Percentiles rank a stretch among this genome's conserved stretches.
phyloP scores from a whole-genome alignment of 2,797 vertebrate species.

The Parotocinclus haroldoi region DNA sequence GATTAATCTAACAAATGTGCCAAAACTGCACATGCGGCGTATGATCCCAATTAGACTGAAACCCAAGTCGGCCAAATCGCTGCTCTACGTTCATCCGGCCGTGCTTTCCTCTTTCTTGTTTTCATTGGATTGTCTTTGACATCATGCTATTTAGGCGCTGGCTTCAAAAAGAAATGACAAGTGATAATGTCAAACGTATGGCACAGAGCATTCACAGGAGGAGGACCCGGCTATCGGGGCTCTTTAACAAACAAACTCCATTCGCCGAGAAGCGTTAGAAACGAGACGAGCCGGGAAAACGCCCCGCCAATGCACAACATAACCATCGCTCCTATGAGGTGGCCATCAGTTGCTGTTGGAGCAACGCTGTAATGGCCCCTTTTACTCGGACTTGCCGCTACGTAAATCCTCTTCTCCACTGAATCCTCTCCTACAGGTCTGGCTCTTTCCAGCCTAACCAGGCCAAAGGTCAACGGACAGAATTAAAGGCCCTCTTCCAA shows the following conservation, averaged over 20 bases:
- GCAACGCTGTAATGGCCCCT: no score
- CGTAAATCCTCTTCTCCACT: no score
- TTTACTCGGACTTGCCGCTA: no score
- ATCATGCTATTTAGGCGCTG: constrained; percentile 60
- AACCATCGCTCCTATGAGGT: no score
- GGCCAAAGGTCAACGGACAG: no score
- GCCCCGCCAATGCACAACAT: no score
- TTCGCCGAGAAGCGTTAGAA: constrained; percentile 2
- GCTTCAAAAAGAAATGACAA: constrained; percentile 61
- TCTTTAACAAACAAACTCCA: constrained; percentile 13
- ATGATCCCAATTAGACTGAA: constrained; percentile 90
- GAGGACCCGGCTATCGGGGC: constrained; percentile 9
- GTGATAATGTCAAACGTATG: constrained; percentile 62
- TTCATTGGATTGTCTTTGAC: constrained; percentile 81
- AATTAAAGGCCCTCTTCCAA: not conserved
- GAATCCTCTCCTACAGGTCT: no score
- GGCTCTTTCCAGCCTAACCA: no score
- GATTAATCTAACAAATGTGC: constrained; percentile 81
- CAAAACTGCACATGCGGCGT: constrained; percentile 80
- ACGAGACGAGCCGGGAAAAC: no score
- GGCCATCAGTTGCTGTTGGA: no score
- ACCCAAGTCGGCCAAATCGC: constrained; percentile 78
- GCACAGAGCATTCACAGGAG: constrained; percentile 23
- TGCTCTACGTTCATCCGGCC: constrained; percentile 72
- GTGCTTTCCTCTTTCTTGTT: constrained; percentile 72